phyloP scores from a whole-genome alignment of 2,888 invertebrate species.

The Conchocele bisecta region DNA sequence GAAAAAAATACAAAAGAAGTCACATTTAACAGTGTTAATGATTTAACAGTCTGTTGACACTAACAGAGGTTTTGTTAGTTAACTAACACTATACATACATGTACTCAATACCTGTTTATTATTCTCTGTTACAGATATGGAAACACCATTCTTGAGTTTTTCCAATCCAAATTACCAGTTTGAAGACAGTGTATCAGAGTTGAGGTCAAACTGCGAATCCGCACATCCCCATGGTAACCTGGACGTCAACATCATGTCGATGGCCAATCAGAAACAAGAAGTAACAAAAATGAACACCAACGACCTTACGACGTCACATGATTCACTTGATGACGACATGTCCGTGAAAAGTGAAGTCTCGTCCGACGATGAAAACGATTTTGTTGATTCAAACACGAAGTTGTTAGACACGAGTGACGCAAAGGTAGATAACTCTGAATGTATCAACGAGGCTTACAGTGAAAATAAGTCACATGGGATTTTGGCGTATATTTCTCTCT shows the following conservation, averaged over 20 bases:
- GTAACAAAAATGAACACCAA: conserved; percentile 42
- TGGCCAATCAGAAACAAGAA: conserved; percentile 59
- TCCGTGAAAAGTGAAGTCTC: conserved; percentile 61
- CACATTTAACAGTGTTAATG: no score
- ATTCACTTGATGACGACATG: conserved; percentile 53
- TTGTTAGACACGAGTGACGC: conserved; percentile 51
- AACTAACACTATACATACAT: no score
- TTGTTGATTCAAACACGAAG: conserved; percentile 57
- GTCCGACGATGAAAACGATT: conserved; percentile 68
- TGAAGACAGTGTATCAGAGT: no score
- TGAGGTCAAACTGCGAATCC: no score
- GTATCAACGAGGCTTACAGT: conserved; percentile 48
- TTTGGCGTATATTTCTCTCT: conserved; percentile 80
- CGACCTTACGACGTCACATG: conserved; percentile 37
- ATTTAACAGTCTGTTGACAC: no score
- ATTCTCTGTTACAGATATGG: conserved; percentile 88
- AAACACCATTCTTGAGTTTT: conserved; percentile 90
- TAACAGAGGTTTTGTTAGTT: no score
- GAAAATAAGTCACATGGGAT: conserved; percentile 71
- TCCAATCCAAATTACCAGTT: conserved; percentile 96
- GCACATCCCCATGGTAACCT: no score
- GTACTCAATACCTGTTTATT: background rate
- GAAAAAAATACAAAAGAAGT: no score
- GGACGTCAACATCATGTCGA: conserved; percentile 61
- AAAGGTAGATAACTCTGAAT: conserved; percentile 59